Percentiles rank a stretch among this genome's conserved stretches.
phyloP scores from a whole-genome alignment of 1,140 invertebrate genomes.

The Brachionus plicatilis region DNA sequence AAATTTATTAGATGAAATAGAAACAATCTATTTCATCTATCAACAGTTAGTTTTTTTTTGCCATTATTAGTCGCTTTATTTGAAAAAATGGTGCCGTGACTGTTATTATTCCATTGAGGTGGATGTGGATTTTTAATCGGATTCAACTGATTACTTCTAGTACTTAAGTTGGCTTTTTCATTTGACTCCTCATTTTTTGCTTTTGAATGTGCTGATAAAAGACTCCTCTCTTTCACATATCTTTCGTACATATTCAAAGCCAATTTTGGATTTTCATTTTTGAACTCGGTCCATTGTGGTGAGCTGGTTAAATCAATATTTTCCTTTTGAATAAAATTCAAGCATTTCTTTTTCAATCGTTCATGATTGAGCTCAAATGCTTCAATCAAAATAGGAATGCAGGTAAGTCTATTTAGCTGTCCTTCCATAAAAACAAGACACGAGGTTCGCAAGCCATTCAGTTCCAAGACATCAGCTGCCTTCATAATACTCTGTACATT shows the following conservation, averaged over 20 bases:
- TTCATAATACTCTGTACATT: constrained; percentile 18
- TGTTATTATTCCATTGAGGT: not conserved
- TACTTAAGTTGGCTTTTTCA: not conserved
- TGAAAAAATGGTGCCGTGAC: not conserved
- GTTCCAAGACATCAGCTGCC: constrained; percentile 14
- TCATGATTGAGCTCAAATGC: constrained; percentile 28
- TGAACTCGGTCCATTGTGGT: constrained; percentile 23
- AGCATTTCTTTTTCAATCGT: constrained; percentile 22
- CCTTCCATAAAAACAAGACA: constrained; percentile 33
- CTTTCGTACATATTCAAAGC: constrained; percentile 27
- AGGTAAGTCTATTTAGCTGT: not conserved
- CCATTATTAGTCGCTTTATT: not conserved
- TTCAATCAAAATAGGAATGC: constrained; percentile 24
- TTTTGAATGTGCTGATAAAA: not conserved
- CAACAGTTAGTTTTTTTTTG: not conserved
- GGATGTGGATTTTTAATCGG: constrained; percentile 2
- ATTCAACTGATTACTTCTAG: constrained; percentile 19
- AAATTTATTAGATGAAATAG: not conserved
- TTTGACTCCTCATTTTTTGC: not conserved
- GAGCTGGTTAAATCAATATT: constrained; percentile 16
- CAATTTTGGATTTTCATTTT: constrained; percentile 37
- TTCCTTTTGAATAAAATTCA: constrained; percentile 20
- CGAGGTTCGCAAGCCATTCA: not conserved
- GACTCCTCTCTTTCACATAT: constrained; percentile 26
- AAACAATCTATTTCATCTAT: not conserved